These are phyloP conservation scores for Pimephales promelas DNA, from an alignment of 2,113 vertebrate genomes.

Conservation along the genomic window DNA sequence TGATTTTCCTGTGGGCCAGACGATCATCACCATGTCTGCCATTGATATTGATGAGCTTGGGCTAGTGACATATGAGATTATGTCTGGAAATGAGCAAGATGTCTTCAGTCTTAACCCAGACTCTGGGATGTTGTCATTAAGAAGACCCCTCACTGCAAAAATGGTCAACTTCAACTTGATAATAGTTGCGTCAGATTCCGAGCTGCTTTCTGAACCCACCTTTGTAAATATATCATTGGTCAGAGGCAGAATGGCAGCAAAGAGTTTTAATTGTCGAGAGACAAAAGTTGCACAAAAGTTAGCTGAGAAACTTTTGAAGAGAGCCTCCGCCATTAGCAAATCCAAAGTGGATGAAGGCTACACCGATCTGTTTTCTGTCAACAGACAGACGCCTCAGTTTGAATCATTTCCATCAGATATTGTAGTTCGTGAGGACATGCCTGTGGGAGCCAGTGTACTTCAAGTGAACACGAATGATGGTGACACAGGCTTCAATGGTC, in stretches of 20 bases:
- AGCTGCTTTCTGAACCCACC: constrained; percentile 88
- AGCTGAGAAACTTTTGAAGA: constrained; percentile 91
- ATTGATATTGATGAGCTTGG: constrained; percentile 93
- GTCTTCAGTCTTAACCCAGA: constrained; percentile 90
- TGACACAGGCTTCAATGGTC: constrained; percentile 91
- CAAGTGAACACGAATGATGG: constrained; percentile 88
- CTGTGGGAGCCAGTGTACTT: constrained; percentile 81
- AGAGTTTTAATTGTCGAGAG: constrained; percentile 89
- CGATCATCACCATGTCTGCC: constrained; percentile 91
- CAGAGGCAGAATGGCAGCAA: constrained; percentile 83
- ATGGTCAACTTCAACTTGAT: constrained; percentile 87
- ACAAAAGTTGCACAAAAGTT: constrained; percentile 89
- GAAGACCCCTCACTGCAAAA: constrained; percentile 80
- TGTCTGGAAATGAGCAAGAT: constrained; percentile 92
- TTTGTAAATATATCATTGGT: constrained; percentile 92
- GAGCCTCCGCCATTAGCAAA: constrained; percentile 84
- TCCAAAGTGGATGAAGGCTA: constrained; percentile 81
- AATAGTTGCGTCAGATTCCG: constrained; percentile 90
- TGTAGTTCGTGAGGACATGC: constrained; percentile 86
- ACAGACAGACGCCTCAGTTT: constrained; percentile 91
- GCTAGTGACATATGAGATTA: constrained; percentile 87
- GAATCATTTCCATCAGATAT: constrained; percentile 91
- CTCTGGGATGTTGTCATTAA: constrained; percentile 89
- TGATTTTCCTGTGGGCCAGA: constrained; percentile 87
- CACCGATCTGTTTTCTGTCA: constrained; percentile 87